Evolutionary conservation across 2,888 invertebrate species (phyloP), one percentile per base, ranked within the genome.

Genomic region (Mayetiola destructor): DNA sequence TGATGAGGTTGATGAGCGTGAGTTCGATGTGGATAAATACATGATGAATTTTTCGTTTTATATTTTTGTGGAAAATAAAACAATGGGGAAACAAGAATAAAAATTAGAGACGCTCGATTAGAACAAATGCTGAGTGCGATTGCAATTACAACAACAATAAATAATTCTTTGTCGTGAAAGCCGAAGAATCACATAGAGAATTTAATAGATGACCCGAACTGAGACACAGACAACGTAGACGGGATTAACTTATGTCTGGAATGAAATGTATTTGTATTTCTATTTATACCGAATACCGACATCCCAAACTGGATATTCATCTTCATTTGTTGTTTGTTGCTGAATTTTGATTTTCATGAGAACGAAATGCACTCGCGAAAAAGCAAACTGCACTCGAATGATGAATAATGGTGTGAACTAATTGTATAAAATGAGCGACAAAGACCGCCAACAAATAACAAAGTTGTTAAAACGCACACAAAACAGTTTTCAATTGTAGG

Each of bases 391-490:
- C n/a, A 48, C 6, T 6, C 6, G 32, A n/a, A 32, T 12, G 32
- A 32, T 6, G 27, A 27, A 48, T 48, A 48, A 48, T 48, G 48
- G n/a, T 27, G 48, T 27, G 29, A 48, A 48, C 23, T 48, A 27
- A 48, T 48, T 48, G 48, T 27, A 48, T 48, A 27, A 48, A 48
- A 48, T 48, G 48, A n/a, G n/a, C n/a, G n/a, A n/a, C n/a, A n/a
- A n/a, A n/a, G n/a, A n/a, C n/a, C 48, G 27, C 48, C 18, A 48
- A 48, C 48, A 48, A n/a, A 48, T 27, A 48, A 48, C 48, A 48
- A 27, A 27, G 48, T 48, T 48, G 27, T 48, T 48, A 48, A 48
- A 48, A 27, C 27, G 48, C 48, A 48, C 27, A 16, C 27, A 48
- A 37, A 6, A 48, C n/a, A 48, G 27, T 20, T 10, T 23, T 10